These are phyloP conservation scores for Papilio polyxenes DNA, from an alignment of 1,140 invertebrate genomes.

Conservation along the genomic window DNA sequence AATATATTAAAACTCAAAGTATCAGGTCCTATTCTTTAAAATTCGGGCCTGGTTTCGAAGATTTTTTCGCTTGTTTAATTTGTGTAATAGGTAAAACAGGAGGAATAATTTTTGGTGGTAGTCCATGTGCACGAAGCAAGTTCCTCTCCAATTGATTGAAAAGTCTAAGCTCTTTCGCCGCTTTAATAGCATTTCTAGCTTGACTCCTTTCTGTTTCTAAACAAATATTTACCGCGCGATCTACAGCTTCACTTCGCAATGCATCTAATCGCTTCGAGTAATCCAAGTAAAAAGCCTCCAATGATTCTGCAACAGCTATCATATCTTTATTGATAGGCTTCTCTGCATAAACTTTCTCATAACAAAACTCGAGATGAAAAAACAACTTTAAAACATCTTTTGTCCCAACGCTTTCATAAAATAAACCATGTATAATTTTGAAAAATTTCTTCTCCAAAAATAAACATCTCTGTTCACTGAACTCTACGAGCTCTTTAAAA, in stretches of 20 bases:
- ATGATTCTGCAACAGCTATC: conserved; percentile 53
- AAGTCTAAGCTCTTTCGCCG: conserved; percentile 60
- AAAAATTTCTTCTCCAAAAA: conserved; percentile 64
- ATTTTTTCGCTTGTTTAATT: conserved; percentile 37
- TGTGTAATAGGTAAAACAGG: not conserved
- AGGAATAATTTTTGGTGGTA: conserved; percentile 35
- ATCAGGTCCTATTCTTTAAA: not conserved
- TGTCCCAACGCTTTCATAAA: conserved; percentile 62
- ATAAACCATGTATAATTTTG: conserved; percentile 62
- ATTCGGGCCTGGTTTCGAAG: conserved; percentile 11
- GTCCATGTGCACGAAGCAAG: conserved; percentile 55
- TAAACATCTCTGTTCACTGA: conserved; percentile 52
- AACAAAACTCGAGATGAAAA: conserved; percentile 69
- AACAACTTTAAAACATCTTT: conserved; percentile 64
- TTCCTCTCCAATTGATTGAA: conserved; percentile 60
- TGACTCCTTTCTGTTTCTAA: conserved; percentile 54
- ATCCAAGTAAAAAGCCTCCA: conserved; percentile 67
- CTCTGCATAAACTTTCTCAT: conserved; percentile 62
- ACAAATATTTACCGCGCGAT: conserved; percentile 54
- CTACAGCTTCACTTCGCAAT: conserved; percentile 53
- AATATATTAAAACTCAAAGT: not conserved
- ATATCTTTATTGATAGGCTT: conserved; percentile 64
- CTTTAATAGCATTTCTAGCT: conserved; percentile 54
- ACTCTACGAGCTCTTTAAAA: conserved; percentile 55
- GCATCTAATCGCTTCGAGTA: conserved; percentile 61